Evolutionary conservation across 2,888 invertebrate genomes (phyloP).

Genomic region (Dolichopus griseipennis): DNA sequence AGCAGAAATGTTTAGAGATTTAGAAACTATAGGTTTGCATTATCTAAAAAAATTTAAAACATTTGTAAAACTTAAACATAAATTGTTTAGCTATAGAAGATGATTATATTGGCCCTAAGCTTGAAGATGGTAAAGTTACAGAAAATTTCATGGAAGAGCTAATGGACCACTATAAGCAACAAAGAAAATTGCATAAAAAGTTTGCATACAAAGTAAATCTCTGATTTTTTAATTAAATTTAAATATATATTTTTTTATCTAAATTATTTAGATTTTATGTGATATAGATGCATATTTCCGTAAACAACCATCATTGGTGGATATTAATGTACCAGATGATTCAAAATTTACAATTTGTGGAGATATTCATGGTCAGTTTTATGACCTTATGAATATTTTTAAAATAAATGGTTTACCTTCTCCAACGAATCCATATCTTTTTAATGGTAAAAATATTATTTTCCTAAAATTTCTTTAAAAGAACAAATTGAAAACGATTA

Average conservation of each 20-base stretch:
- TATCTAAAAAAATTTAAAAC: conserved; percentile 4
- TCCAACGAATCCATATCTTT: conserved; percentile 88
- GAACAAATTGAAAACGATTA: neutral
- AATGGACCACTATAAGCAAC: conserved; percentile 80
- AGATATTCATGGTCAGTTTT: conserved; percentile 98
- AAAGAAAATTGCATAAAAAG: conserved; percentile 90
- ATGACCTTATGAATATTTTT: conserved; percentile 96
- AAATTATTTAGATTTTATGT: conserved; percentile 74
- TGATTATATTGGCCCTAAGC: conserved; percentile 82
- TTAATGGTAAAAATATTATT: conserved; percentile 98
- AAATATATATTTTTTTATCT: conserved; percentile 7
- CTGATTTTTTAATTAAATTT: neutral
- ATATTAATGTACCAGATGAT: conserved; percentile 76
- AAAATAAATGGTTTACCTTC: conserved; percentile 94
- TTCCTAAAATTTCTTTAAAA: conserved; percentile 40
- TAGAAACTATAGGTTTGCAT: conserved; percentile 77
- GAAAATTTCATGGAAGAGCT: conserved; percentile 79
- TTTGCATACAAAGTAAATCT: conserved; percentile 85
- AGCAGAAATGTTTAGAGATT: conserved; percentile 71
- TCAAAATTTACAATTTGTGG: conserved; percentile 97
- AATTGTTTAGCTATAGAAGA: conserved; percentile 76
- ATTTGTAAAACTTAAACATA: too few species aligned
- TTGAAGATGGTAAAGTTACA: conserved; percentile 83
- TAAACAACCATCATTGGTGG: conserved; percentile 78
- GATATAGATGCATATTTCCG: conserved; percentile 80